Conservation (phyloP, 1,140 invertebrate genomes). For the Drosophila erecta region DNA sequence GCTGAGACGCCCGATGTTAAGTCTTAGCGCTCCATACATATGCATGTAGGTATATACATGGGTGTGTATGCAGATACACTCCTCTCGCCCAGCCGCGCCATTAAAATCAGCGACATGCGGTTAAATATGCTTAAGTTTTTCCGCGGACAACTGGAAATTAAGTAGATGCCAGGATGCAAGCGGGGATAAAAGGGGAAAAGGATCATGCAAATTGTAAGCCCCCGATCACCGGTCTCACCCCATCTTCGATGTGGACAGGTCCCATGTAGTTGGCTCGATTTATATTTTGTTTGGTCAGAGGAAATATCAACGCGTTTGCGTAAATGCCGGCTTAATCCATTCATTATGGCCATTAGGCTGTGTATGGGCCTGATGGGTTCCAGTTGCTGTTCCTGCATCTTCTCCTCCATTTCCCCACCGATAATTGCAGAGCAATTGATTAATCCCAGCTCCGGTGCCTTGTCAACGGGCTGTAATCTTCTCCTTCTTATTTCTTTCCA, state of each 20-base stretch:
- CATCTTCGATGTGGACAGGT: slow-evolving; percentile 15
- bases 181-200: neutral
- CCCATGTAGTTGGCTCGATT: slow-evolving; percentile 69
- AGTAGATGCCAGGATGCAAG: slow-evolving; percentile 63
- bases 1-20: slow-evolving; percentile 3
- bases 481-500: slow-evolving; percentile 5
- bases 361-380: slow-evolving; percentile 33
- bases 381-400: neutral
- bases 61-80: neutral
- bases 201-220: slow-evolving; percentile 51
- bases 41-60: neutral
- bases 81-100: slow-evolving; percentile 22
- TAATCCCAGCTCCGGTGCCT: slow-evolving; percentile 40
- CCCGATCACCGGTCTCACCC: neutral
- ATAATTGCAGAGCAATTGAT: slow-evolving; percentile 51
- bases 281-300: slow-evolving; percentile 79
- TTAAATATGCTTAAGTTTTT: slow-evolving; percentile 81
- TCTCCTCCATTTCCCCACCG: neutral
- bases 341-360: slow-evolving; percentile 80
- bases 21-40: neutral
- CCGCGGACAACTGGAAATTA: slow-evolving; percentile 80
- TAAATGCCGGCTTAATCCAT: slow-evolving; percentile 78
- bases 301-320: slow-evolving; percentile 78
- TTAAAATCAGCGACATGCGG: slow-evolving; percentile 79
- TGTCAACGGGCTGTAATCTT: slow-evolving; percentile 48